Conservation (phyloP, 2,888 invertebrate species). For the Callosobruchus maculatus region DNA sequence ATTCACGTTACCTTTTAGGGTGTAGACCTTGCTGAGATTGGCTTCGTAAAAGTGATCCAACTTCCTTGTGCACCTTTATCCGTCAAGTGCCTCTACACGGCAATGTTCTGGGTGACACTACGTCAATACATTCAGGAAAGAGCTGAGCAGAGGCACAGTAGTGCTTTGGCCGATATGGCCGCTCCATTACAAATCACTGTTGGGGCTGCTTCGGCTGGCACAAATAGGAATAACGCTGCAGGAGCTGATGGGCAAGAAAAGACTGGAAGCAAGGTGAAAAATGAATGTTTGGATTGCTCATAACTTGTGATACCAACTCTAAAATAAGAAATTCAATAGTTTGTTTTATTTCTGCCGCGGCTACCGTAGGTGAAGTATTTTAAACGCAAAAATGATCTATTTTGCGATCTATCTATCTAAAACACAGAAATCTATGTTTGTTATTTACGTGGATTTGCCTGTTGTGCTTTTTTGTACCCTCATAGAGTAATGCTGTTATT, state of each 20-base stretch:
- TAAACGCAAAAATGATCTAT: too few species aligned
- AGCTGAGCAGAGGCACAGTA: slow-evolving; percentile 60
- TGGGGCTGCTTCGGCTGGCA: slow-evolving; percentile 52
- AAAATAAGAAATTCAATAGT: too few species aligned
- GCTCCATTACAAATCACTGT: slow-evolving; percentile 76
- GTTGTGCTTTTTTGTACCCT: too few species aligned
- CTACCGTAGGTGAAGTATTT: too few species aligned
- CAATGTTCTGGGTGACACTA: slow-evolving; percentile 95
- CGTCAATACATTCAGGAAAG: slow-evolving; percentile 85
- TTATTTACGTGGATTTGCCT: too few species aligned
- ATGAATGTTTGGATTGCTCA: too few species aligned
- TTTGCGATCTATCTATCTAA: too few species aligned
- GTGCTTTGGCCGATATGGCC: slow-evolving; percentile 70
- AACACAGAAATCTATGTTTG: too few species aligned
- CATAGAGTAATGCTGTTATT: too few species aligned
- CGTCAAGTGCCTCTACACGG: slow-evolving; percentile 80
- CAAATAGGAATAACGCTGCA: neutral
- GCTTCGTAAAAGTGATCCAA: slow-evolving; percentile 65
- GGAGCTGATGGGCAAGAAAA: slow-evolving; percentile 44
- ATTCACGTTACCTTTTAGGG: slow-evolving; percentile 46
- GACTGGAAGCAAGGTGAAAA: slow-evolving; percentile 47
- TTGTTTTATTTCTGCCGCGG: too few species aligned
- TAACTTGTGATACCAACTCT: too few species aligned
- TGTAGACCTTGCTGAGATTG: slow-evolving; percentile 76
- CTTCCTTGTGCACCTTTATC: slow-evolving; percentile 73